Evolutionary conservation across 37 sponge, comb jelly and placozoan species (phyloP), one percentile per base, ranked within the genome.

Genomic region (Hormiphora californensis): DNA sequence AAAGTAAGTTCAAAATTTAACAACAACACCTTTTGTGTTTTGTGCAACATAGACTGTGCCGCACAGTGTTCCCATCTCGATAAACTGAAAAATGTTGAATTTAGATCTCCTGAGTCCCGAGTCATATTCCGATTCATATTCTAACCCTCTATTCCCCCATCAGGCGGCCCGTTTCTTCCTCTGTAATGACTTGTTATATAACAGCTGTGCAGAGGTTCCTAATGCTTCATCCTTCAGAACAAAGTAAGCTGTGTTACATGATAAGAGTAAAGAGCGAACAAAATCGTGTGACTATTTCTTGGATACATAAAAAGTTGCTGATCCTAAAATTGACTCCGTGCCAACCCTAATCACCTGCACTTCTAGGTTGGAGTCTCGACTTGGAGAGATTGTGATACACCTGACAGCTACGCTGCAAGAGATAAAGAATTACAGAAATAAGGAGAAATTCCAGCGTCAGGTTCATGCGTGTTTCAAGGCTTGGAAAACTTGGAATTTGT

Each of bases 111-210:
- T n/a, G n/a, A n/a, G n/a, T n/a, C n/a, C n/a, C n/a, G n/a, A n/a
- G n/a, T n/a, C n/a, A n/a, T n/a, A n/a, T n/a, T n/a, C n/a, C n/a
- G n/a, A n/a, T n/a, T n/a, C n/a, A n/a, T n/a, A n/a, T n/a, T n/a
- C n/a, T n/a, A n/a, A n/a, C n/a, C n/a, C n/a, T 40, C 17, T 73
- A 36, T 73, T 15, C 8, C 12, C 9, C 11, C 65, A 40, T 4
- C 85, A 87, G 88, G 85, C 91, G 21, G 95, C 99, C 9, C 69
- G 99, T 0, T 63, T 98, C 22, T 98, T 91, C 86, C 91, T 98
- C 15, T 85, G 92, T 19, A 92, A 88, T 68, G 99, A 98, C 87
- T 92, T 98, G 12, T 88, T 98, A 8, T 90, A 92, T 32, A 98
- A 98, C 89, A 90, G 91, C 51, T 81, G 87, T 33, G 69, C 95